Conservation (phyloP, 2,797 vertebrate genomes). For the Mus caroli region DNA sequence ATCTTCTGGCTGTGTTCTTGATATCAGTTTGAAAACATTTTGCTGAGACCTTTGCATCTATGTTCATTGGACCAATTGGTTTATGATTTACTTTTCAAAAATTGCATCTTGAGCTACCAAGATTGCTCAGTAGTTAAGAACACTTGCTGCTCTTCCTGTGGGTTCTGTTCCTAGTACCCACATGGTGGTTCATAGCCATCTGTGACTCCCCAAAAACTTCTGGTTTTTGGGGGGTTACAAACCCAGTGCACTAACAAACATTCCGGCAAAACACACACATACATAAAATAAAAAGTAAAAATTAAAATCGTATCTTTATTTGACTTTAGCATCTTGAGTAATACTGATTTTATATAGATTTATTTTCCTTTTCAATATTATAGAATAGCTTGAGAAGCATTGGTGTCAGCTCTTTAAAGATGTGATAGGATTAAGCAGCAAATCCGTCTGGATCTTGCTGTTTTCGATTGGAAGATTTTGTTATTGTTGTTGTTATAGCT, state of each 20-base stretch:
- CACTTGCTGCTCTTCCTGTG: not conserved
- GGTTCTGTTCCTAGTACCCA: not conserved
- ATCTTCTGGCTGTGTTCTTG: not conserved
- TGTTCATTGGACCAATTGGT: not conserved
- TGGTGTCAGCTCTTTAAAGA: not conserved
- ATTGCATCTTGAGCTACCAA: not conserved
- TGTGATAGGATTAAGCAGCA: not conserved
- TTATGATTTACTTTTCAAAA: not conserved
- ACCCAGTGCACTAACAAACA: not conserved
- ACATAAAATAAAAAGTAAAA: not conserved
- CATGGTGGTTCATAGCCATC: not conserved
- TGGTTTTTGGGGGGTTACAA: not conserved
- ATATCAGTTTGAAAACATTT: not conserved
- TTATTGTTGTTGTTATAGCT: not conserved
- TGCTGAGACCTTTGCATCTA: not conserved
- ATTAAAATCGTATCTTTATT: not conserved
- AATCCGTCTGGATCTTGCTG: too few relatives aligned
- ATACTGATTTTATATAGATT: not conserved
- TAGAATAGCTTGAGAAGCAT: not conserved
- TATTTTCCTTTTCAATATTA: not conserved
- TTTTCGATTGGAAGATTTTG: not conserved
- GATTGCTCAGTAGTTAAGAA: not conserved
- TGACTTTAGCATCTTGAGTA: not conserved
- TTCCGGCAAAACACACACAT: not conserved
- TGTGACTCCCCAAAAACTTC: not conserved